Base-by-base conservation (phyloP, 2,113 vertebrate genomes). In the Tenrec ecaudatus region DNA sequence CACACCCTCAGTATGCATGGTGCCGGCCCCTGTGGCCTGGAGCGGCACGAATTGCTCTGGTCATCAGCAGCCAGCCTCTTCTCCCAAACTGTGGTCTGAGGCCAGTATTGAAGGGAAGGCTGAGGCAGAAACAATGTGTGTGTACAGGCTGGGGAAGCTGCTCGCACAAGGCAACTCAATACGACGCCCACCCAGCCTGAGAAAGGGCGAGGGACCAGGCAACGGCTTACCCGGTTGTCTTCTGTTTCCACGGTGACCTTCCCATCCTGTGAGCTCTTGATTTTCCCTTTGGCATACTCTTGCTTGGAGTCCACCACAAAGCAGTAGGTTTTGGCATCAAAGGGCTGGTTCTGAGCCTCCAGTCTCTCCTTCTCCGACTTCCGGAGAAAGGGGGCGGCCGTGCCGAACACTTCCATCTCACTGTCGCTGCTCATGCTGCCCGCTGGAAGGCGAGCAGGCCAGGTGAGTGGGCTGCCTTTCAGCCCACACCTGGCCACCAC, bases 281-380 rank as follows among this genome's bases (percentile, higher is more conserved):
- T 98, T 91, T 97, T 98, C 2, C 98, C 98, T 96, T 98, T 99
- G 94, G 97, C 93, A 53, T 98, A 99, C 75, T 98, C 98, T 43
- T 98, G 95, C 90, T 98, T 98, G 0, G 98, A 73, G 73, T 99
- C 98, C 2, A 98, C 97, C 87, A 99, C 98, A 36, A 98, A 99
- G 95, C 98, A 99, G 82, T 98, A 98, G 1, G 98, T 98, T 25
- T 97, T 99, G 96, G 98, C 98, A 43, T 99, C 98, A n/a, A 99
- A 99, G 0, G 98, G 98, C 25, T 98, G 98, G 94, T 98, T 99
- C 97, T 99, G 98, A 29, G 98, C 98, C 95, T 99, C 98, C 0
- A 96, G 98, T 38, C 98, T 91, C 94, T 99, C 98, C 95, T 98
- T 98, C 95, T 98, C 98, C 0, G 98, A 97, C 82, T 98, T 99